Evolutionary conservation across 92 coral and sea anemone genomes (phyloP), one percentile per base, ranked within the genome.

Genomic region (Isaurus tuberculatus): DNA sequence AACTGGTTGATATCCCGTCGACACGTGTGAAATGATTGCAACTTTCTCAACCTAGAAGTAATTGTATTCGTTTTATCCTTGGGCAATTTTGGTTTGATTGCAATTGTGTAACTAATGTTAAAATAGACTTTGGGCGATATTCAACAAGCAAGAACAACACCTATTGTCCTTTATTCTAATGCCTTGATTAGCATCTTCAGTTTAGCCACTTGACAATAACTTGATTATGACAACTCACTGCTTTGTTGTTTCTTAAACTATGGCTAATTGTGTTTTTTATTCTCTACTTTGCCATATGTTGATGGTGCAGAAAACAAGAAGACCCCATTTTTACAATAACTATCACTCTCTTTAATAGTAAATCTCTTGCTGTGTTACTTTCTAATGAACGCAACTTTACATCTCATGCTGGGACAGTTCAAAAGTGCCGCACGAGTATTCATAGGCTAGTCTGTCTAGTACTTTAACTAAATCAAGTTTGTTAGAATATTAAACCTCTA

Each of bases 131-230:
- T 83, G 85, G 77, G 91, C 90, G 74, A 84, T 85, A 86, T 86
- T 88, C 84, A 91, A 83, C 83, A 84, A 77, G 88, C 70, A 91
- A 92, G 95, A 94, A 92, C 95, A 94, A 94, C 98, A 94, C 67
- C 80, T 92, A 89, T 94, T 94, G 98, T 94, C 28, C 77, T 58
- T 79, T 79, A 88, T 88, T 92, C 92, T 79, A 91, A 79, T 70
- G 83, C 88, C 46, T 85, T 94, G 85, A 94, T 94, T 92, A 91
- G 90, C 95, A 94, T 92, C 91, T 83, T 80, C 63, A 89, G 88
- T 70, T 86, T 79, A 64, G 84, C 55, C 81, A 74, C 86, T 85
- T 85, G 83, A 93, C 94, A 93, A 89, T 91, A 89, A 91, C 87
- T 82, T 86, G 93, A 87, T 89, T 91, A 91, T 94, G 93, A 91